These are phyloP conservation scores for Antechinus stuartii DNA, from an alignment of 2,113 vertebrate genomes.

Conservation along the genomic window DNA sequence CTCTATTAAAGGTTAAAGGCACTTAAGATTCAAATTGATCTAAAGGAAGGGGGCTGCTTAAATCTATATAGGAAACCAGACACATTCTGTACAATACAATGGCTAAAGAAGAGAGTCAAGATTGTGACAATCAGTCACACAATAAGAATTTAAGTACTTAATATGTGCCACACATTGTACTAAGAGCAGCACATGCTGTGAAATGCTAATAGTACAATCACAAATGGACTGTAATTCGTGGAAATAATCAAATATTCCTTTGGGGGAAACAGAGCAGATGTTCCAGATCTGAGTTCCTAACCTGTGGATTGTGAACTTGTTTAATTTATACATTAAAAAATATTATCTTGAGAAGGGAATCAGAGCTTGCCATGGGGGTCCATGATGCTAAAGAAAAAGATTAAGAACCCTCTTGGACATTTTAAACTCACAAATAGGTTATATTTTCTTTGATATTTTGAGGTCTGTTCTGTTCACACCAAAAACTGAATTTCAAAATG, in stretches of 20 bases:
- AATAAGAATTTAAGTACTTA: background rate
- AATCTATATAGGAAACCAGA: background rate
- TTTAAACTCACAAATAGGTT: background rate
- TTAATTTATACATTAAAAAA: background rate
- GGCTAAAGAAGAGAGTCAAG: background rate
- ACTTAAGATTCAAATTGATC: background rate
- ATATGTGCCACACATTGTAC: background rate
- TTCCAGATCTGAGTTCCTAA: background rate
- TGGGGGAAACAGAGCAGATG: background rate
- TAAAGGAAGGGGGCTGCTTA: background rate
- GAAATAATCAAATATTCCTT: background rate
- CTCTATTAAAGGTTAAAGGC: background rate
- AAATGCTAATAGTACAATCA: background rate
- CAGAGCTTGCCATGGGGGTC: background rate
- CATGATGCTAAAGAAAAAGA: background rate
- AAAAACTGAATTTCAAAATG: background rate
- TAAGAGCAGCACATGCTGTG: background rate
- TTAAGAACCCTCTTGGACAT: background rate
- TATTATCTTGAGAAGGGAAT: background rate
- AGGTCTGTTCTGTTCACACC: background rate
- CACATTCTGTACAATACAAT: background rate
- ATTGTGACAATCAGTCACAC: background rate
- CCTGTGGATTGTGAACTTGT: background rate
- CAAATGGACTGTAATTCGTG: background rate
- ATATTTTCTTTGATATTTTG: background rate